These are phyloP conservation scores for Piaya cayana DNA, from an alignment of 2,113 vertebrate genomes.

Conservation along the genomic window DNA sequence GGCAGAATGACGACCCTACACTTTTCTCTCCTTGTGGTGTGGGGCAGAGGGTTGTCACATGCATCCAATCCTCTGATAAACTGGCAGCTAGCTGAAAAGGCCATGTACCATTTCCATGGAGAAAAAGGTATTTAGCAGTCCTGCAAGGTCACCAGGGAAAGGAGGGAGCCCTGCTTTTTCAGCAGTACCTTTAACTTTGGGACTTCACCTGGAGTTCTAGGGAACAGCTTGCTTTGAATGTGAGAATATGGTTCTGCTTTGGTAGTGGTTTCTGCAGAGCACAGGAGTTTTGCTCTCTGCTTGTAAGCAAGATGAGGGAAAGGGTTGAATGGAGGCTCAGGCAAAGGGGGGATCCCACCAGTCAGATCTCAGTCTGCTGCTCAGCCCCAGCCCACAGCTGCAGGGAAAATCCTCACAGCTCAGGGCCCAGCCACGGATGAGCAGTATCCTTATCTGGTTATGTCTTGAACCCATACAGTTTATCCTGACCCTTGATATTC, in stretches of 20 bases:
- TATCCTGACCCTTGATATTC: neutral
- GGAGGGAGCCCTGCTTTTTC: neutral
- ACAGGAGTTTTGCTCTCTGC: neutral
- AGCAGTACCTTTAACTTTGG: neutral
- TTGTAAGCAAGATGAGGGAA: neutral
- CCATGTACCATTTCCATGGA: neutral
- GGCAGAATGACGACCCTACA: neutral
- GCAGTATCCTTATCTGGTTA: accelerated
- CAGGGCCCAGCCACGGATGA: neutral
- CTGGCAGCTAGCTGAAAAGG: neutral
- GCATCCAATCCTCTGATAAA: neutral
- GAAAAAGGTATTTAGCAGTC: neutral
- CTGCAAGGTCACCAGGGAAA: neutral
- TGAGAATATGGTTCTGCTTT: neutral
- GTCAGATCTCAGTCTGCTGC: accelerated
- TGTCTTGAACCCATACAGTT: neutral
- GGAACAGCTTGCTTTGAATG: neutral
- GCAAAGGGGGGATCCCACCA: accelerated
- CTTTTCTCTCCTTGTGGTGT: neutral
- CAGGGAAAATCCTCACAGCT: neutral
- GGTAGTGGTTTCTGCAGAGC: neutral
- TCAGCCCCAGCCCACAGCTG: accelerated
- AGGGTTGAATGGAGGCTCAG: neutral
- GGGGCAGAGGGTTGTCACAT: neutral
- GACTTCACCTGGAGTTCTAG: neutral